Evolutionary conservation across 2,888 invertebrate genomes (phyloP).

Genomic region (Lasioglossum figueresi): DNA sequence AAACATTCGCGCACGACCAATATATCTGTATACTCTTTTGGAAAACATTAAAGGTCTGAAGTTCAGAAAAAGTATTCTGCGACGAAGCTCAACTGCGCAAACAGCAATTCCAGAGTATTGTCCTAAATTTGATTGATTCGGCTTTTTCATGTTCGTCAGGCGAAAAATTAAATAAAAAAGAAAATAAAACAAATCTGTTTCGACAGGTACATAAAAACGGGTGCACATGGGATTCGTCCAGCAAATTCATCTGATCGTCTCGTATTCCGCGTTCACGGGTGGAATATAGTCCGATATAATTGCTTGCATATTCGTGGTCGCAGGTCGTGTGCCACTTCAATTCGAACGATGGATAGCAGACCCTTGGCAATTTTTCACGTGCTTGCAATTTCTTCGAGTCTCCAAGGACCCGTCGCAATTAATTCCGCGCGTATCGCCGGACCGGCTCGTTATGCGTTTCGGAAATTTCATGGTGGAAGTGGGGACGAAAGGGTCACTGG

Average conservation of each 20-base stretch:
- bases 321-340: background rate
- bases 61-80: background rate
- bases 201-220: background rate
- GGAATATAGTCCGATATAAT: background rate
- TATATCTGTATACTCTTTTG: background rate
- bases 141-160: background rate
- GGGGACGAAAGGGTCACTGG: background rate
- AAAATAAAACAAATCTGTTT: background rate
- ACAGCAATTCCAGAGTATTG: background rate
- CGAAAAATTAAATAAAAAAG: background rate
- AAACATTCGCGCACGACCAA: background rate
- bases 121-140: background rate
- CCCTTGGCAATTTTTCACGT: conserved; percentile 24
- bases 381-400: conserved; percentile 5
- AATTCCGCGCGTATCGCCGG: background rate
- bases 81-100: background rate
- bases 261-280: background rate
- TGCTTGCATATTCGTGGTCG: background rate
- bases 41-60: background rate
- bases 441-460: conserved; percentile 36
- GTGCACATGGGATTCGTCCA: background rate
- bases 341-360: background rate
- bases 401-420: background rate
- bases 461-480: conserved; percentile 24
- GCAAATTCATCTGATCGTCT: background rate